Evolutionary conservation across 2,797 vertebrate species (phyloP).

Genomic region (Ctenosaura bakeri): DNA sequence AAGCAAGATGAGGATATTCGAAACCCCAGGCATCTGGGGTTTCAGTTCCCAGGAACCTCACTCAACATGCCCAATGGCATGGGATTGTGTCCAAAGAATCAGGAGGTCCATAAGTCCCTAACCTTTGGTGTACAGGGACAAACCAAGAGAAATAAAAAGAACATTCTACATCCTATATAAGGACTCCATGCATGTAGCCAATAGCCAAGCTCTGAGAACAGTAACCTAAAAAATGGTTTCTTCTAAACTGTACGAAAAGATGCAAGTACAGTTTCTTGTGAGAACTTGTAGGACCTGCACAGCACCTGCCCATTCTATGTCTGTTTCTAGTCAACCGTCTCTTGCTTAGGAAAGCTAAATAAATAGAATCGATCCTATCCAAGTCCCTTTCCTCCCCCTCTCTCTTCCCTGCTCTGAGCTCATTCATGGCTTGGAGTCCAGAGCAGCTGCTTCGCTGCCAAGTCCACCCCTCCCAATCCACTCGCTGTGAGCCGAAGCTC

Average conservation of each 20-base stretch:
- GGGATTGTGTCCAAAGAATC: background rate
- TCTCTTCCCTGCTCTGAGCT: slow-evolving; percentile 58
- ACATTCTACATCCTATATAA: rapidly evolving
- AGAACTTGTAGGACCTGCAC: rapidly evolving
- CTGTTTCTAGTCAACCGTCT: slow-evolving; percentile 49
- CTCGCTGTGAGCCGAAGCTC: slow-evolving; percentile 32
- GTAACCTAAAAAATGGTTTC: no score
- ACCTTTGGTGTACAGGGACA: background rate
- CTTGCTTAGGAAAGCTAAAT: slow-evolving; percentile 35
- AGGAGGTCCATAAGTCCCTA: background rate
- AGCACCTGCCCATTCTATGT: slow-evolving; percentile 63
- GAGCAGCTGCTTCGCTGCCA: slow-evolving; percentile 60
- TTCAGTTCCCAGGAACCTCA: no score
- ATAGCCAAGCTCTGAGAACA: background rate
- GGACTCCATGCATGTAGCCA: background rate
- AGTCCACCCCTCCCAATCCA: slow-evolving; percentile 46
- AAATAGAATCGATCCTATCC: slow-evolving; percentile 55
- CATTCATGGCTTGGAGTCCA: slow-evolving; percentile 64
- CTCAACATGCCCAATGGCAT: no score
- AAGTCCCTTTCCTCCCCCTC: slow-evolving; percentile 51
- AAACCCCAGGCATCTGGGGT: background rate
- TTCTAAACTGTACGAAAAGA: background rate
- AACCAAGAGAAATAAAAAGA: background rate
- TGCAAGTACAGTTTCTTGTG: background rate
- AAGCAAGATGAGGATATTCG: rapidly evolving